Percentiles rank a stretch among this genome's conserved stretches.
These are phyloP conservation scores for silkworm (Bombyx mori) DNA, from an alignment of 1,140 invertebrate genomes.

Conservation along the genomic window DNA sequence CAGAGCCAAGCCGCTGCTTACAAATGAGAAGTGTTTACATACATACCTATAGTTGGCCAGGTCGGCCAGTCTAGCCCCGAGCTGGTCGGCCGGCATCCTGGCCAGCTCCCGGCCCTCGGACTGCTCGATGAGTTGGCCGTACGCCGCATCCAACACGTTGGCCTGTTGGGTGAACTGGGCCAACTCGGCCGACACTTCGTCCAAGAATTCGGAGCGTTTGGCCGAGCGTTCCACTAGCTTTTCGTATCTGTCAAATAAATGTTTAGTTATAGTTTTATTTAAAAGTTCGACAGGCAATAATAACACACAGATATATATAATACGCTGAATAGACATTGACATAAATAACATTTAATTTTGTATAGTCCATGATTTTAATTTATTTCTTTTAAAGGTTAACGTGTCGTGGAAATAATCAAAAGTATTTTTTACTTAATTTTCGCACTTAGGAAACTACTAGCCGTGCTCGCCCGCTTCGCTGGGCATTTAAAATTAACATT, in stretches of 20 bases:
- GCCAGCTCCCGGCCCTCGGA: conserved; percentile 81
- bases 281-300: too few relatives aligned
- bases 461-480: too few relatives aligned
- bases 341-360: too few relatives aligned
- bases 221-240: conserved; percentile 85
- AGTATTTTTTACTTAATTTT: too few relatives aligned
- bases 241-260: conserved; percentile 77
- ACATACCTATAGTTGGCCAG: conserved; percentile 42
- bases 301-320: too few relatives aligned
- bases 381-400: too few relatives aligned
- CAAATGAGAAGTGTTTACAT: conserved; percentile 3
- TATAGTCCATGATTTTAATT: too few relatives aligned
- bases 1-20: too few relatives aligned
- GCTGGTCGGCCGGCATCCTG: conserved; percentile 79
- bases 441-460: too few relatives aligned
- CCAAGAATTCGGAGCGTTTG: conserved; percentile 85
- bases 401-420: too few relatives aligned
- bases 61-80: conserved; percentile 75
- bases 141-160: conserved; percentile 79
- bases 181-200: conserved; percentile 83
- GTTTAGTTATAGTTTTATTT: neutral
- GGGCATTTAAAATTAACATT: too few relatives aligned
- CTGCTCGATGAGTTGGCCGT: conserved; percentile 80
- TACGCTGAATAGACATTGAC: too few relatives aligned
- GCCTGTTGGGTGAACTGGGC: conserved; percentile 81